Base-by-base conservation (phyloP, 2,888 invertebrate genomes). In the Eueremaeus valkanovi region DNA sequence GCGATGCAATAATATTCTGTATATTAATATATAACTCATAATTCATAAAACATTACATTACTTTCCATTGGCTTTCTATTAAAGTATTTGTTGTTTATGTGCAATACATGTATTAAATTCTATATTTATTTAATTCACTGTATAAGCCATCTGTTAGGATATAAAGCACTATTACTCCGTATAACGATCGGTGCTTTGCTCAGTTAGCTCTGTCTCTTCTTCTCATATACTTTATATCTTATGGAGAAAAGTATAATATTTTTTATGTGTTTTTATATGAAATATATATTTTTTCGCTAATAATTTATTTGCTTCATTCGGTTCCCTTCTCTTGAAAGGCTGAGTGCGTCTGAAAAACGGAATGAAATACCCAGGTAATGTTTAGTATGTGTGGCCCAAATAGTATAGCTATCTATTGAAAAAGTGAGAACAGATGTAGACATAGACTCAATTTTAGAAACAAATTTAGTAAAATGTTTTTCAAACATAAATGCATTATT, bases 241-340 rank as follows among this genome's bases (percentile, higher is more conserved):
- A 36, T 36, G 36, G n/a, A 8, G n/a, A 55, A 11, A 55, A 3
- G 27, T 55, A 55, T 9, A 24, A 24, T 24, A 27, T 11, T 27
- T 55, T 55, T n/a, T 5, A 18, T 51, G 16, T n/a, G 33, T 24
- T 24, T 27, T 24, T 16, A 63, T 29, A 18, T 63, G 6, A 33
- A 36, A 24, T 29, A 55, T 55, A 3, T 29, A 33, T 63, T 63
- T 63, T 63, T n/a, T 16, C 29, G 13, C 29, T 29, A 33, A 63
- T 63, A 63, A 63, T n/a, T 63, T 63, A 63, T 63, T 63, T 63
- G 63, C 33, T 63, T 63, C n/a, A 33, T 63, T 63, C 21, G 27
- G 29, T 63, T 33, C 13, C 1, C 11, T 63, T 18, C 11, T 55
- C 21, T 16, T 33, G 13, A 29, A 21, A 16, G 27, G 9, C 8